Conservation (phyloP, 2,797 vertebrate genomes). For the Melopsittacus undulatus region DNA sequence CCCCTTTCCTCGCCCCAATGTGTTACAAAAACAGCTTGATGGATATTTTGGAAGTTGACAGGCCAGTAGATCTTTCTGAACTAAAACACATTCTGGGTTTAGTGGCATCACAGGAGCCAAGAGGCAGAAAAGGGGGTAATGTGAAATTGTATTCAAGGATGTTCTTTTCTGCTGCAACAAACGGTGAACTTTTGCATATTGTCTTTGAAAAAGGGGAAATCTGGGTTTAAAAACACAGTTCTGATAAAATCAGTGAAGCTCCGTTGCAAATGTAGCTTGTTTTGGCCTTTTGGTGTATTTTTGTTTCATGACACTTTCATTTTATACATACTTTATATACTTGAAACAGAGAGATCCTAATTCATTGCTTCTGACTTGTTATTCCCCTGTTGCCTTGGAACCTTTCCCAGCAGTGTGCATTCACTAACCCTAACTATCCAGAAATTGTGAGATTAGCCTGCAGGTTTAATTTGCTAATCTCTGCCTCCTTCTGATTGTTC, state of each 20-base stretch:
- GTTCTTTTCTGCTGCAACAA: not conserved
- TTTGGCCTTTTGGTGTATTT: not conserved
- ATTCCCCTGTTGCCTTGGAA: not conserved
- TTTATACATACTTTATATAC: not conserved
- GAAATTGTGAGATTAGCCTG: not conserved
- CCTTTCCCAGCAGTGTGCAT: not conserved
- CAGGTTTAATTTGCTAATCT: conserved; percentile 10
- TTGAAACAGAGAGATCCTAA: not conserved
- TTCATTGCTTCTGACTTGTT: not conserved
- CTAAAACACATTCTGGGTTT: not conserved
- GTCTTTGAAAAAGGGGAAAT: not conserved
- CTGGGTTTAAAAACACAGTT: not conserved
- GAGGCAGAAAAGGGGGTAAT: not conserved
- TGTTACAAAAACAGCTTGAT: conserved; percentile 43
- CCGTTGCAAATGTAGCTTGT: not conserved
- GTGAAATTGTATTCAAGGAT: not conserved
- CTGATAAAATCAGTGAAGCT: not conserved
- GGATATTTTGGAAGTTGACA: conserved; percentile 44
- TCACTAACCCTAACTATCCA: not conserved
- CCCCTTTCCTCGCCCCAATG: not conserved
- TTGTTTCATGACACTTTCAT: not conserved
- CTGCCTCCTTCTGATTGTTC: not conserved
- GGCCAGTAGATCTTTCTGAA: conserved; percentile 30
- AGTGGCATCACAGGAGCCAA: not conserved
- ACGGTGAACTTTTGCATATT: not conserved